Conservation (phyloP, 2,113 vertebrate species). For the Psilopogon haemacephalus region DNA sequence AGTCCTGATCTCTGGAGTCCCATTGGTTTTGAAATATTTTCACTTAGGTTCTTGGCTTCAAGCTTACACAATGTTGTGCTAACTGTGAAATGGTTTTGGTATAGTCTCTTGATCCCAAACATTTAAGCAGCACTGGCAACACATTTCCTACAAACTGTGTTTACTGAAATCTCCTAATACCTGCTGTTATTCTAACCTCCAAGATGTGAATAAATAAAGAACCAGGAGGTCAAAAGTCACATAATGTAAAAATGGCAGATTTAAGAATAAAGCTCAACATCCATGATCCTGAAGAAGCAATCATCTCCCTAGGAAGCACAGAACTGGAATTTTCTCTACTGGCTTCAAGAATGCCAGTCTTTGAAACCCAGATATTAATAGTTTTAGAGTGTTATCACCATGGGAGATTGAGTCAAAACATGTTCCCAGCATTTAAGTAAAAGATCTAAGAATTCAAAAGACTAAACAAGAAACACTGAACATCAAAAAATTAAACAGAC, state of each 20-base stretch:
- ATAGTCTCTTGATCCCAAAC: background rate
- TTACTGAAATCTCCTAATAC: background rate
- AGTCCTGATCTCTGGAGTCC: background rate
- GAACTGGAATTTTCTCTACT: background rate
- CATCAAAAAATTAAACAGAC: constrained; percentile 29
- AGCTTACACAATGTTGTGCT: background rate
- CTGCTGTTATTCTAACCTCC: background rate
- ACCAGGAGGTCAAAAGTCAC: background rate
- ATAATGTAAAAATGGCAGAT: background rate
- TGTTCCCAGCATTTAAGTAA: constrained; percentile 31
- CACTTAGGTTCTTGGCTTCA: background rate
- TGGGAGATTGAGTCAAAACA: constrained; percentile 5
- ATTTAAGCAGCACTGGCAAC: accelerated
- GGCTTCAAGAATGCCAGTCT: background rate
- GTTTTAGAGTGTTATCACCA: background rate
- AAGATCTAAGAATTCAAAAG: constrained; percentile 51
- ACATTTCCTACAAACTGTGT: background rate
- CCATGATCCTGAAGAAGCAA: background rate
- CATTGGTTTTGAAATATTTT: background rate
- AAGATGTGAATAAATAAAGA: background rate
- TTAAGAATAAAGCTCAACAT: background rate
- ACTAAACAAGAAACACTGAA: constrained; percentile 45
- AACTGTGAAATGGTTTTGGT: background rate
- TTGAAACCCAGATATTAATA: constrained; percentile 39
- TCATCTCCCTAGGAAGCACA: background rate